Evolutionary conservation across 2,888 invertebrate genomes (phyloP).

Genomic region (Deilephila elpenor): DNA sequence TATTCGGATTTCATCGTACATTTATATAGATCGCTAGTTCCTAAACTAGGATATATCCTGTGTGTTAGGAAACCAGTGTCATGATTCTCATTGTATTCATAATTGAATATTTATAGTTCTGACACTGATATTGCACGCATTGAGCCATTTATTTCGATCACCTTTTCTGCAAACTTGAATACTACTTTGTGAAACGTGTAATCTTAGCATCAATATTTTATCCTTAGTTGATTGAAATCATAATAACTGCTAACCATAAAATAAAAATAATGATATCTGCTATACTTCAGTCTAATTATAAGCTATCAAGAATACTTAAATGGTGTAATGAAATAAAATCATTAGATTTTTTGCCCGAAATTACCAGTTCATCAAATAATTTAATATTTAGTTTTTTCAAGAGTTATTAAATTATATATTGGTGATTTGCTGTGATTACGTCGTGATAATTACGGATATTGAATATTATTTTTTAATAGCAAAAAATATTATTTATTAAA

Average conservation of each 20-base stretch:
- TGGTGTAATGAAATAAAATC: background rate
- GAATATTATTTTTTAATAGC: background rate
- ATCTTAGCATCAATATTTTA: too few relatives aligned
- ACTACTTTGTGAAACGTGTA: too few relatives aligned
- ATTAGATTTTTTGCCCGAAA: background rate
- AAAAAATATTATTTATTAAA: background rate
- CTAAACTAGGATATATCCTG: too few relatives aligned
- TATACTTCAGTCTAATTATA: conserved; percentile 28
- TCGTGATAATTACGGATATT: background rate
- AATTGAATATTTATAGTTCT: too few relatives aligned
- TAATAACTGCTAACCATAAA: background rate
- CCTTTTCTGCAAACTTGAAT: too few relatives aligned
- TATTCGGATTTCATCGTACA: too few relatives aligned
- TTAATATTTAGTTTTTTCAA: background rate
- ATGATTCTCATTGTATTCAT: background rate
- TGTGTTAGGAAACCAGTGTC: too few relatives aligned
- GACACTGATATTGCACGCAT: too few relatives aligned
- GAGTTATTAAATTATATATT: background rate
- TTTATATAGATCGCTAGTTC: too few relatives aligned
- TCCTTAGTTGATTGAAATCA: background rate
- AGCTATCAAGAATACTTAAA: background rate
- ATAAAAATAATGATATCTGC: background rate
- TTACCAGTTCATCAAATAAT: background rate
- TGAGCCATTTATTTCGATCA: too few relatives aligned
- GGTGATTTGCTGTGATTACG: background rate